phyloP scores from a whole-genome alignment of 2,797 vertebrate genomes.

The Perodicticus potto region DNA sequence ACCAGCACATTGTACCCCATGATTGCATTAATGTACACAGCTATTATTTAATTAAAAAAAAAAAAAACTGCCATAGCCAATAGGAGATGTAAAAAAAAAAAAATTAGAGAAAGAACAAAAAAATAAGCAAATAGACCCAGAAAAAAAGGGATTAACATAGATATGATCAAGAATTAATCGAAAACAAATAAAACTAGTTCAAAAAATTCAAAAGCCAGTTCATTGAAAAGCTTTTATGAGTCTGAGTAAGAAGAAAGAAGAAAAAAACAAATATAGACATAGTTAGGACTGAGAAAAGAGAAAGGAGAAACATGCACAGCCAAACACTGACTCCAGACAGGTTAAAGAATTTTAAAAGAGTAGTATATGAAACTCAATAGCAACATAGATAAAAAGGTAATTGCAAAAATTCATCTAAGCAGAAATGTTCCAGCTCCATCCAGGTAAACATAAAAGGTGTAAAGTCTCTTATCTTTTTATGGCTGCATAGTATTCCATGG shows the following conservation, averaged over 20 bases:
- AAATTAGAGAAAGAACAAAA: conserved; percentile 36
- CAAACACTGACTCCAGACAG: neutral
- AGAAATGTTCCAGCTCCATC: neutral
- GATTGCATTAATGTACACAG: no score
- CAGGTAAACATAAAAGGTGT: no score
- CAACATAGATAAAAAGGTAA: conserved; percentile 12
- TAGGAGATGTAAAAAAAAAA: no score
- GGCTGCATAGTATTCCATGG: no score
- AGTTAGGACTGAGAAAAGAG: neutral
- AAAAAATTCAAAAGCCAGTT: neutral
- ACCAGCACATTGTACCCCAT: no score
- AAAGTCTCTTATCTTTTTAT: no score
- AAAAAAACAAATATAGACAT: neutral
- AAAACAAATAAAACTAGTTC: conserved; percentile 19
- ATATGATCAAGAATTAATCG: conserved; percentile 58
- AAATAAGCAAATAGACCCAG: neutral
- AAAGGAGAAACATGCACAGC: neutral
- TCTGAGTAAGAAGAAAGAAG: conserved; percentile 25
- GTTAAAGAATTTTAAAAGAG: conserved; percentile 15
- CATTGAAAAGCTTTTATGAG: neutral
- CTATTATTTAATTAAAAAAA: no score
- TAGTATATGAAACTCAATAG: neutral
- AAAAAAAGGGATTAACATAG: neutral
- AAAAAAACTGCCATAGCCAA: no score
- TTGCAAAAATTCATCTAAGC: neutral